Percentiles rank a stretch among this genome's conserved stretches.
Evolutionary conservation across 2,113 vertebrate genomes (phyloP).

Genomic region (Psammodynastes pulverulentus): DNA sequence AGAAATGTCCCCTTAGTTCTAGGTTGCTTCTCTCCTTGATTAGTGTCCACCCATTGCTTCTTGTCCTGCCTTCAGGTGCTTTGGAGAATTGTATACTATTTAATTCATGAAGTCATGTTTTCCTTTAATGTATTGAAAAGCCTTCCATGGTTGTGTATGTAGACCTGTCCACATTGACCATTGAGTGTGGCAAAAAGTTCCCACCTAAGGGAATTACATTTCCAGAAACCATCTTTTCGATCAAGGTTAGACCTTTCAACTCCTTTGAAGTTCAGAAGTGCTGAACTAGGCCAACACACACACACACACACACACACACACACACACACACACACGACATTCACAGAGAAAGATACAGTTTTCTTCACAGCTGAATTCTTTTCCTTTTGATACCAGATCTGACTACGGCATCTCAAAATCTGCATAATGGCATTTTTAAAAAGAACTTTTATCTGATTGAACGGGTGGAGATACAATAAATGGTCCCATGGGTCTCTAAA

Average conservation of each 20-base stretch:
- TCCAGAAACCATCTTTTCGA: background rate
- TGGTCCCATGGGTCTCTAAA: background rate
- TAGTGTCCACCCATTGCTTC: background rate
- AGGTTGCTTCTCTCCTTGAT: background rate
- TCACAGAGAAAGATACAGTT: background rate
- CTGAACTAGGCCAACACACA: background rate
- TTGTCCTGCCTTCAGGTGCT: background rate
- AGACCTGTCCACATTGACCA: background rate
- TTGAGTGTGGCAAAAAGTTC: background rate
- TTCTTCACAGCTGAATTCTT: background rate
- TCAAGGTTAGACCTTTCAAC: background rate
- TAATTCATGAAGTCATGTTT: background rate
- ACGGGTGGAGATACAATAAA: background rate
- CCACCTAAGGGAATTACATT: background rate
- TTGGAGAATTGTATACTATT: background rate
- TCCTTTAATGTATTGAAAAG: background rate
- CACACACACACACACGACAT: background rate
- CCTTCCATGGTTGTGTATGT: background rate
- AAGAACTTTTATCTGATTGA: background rate
- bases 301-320: too few relatives aligned
- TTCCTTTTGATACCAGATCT: background rate
- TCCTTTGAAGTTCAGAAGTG: background rate
- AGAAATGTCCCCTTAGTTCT: background rate
- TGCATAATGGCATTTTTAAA: background rate
- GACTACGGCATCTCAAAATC: background rate